A percentile compares a stretch with the other conserved stretches of the same genome.
phyloP scores from a whole-genome alignment of 1,140 invertebrate species.

The Papilio xuthus region DNA sequence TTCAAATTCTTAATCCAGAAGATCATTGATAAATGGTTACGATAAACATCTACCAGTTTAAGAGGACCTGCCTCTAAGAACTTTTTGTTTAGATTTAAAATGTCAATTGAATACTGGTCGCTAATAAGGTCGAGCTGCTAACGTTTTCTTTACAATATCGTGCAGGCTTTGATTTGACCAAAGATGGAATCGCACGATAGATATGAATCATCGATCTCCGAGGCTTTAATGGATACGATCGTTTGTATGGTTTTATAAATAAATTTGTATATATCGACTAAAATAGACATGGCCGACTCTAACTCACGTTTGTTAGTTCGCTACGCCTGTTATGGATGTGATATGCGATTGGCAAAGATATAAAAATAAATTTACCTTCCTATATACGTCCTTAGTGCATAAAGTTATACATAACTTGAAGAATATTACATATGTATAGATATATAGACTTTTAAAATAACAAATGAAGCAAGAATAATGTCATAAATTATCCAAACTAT shows the following conservation, averaged over 20 bases:
- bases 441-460: not conserved
- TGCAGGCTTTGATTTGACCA: constrained; percentile 61
- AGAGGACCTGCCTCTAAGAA: constrained; percentile 27
- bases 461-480: too few relatives aligned
- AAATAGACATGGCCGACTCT: constrained; percentile 44
- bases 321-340: not conserved
- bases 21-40: constrained; percentile 12
- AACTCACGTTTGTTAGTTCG: not conserved
- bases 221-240: constrained; percentile 44
- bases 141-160: constrained; percentile 53
- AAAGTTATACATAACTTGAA: not conserved
- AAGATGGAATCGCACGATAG: constrained; percentile 50
- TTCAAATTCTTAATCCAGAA: not conserved
- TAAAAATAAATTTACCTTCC: constrained; percentile 30
- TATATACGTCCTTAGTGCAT: not conserved
- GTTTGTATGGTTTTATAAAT: constrained; percentile 37
- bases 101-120: constrained; percentile 36
- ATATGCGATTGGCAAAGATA: constrained; percentile 18
- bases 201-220: constrained; percentile 55
- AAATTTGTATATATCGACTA: constrained; percentile 46
- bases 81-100: not conserved
- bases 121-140: constrained; percentile 52
- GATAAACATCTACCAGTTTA: constrained; percentile 17
- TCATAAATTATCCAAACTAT: too few relatives aligned
- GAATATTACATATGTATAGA: not conserved